Evolutionary conservation across 2,888 invertebrate species (phyloP).

Genomic region (Acanthococcus lagerstroemiae): DNA sequence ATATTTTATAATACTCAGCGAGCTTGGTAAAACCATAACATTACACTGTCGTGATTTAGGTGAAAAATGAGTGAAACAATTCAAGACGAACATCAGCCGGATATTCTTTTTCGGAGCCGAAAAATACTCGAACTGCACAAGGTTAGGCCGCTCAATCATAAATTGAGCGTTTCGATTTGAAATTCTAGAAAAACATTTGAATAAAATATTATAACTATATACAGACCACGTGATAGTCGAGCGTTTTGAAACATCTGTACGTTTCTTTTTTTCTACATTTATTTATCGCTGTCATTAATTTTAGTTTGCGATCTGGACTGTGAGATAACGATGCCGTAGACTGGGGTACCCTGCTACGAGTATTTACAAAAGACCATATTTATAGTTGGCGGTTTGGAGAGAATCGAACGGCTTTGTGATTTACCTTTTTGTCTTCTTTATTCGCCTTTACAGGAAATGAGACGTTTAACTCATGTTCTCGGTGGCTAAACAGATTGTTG

Average conservation of each 20-base stretch:
- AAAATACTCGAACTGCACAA: not conserved
- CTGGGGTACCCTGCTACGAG: not conserved
- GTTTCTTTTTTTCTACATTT: slow-evolving; percentile 2
- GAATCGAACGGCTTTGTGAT: not conserved
- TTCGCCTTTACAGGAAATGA: not conserved
- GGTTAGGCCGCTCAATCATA: not conserved
- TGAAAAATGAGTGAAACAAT: no score
- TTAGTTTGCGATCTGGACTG: slow-evolving; percentile 7
- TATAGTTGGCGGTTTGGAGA: not conserved
- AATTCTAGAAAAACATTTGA: not conserved
- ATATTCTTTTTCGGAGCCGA: no score
- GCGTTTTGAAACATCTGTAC: not conserved
- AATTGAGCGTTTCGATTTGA: not conserved
- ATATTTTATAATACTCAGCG: no score
- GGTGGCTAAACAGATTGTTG: no score
- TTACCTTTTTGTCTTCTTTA: not conserved
- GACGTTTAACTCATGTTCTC: not conserved
- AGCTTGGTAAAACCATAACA: no score
- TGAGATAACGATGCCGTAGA: slow-evolving; percentile 1
- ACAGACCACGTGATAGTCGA: not conserved
- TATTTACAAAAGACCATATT: slow-evolving; percentile 2
- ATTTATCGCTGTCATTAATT: slow-evolving; percentile 9
- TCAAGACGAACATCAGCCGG: no score
- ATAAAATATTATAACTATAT: not conserved
- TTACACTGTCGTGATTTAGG: no score